Percentiles rank a stretch among this genome's conserved stretches.
phyloP scores from a whole-genome alignment of 2,888 invertebrate genomes.

The Ennomos quercinarius region DNA sequence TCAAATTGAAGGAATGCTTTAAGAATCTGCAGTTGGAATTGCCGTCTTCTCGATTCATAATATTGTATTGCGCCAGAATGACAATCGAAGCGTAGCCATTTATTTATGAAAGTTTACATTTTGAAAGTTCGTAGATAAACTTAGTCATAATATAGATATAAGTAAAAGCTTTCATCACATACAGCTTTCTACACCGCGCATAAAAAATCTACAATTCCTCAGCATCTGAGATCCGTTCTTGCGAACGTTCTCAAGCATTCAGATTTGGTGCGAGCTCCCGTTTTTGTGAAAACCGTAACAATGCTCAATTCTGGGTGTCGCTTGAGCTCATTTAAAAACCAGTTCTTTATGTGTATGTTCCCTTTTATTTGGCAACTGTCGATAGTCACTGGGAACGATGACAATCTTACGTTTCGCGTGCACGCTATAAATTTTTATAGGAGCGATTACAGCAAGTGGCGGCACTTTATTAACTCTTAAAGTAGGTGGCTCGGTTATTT shows the following conservation, averaged over 20 bases:
- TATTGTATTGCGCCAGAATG: too few species aligned
- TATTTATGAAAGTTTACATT: too few species aligned
- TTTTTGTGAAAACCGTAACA: conserved; percentile 35
- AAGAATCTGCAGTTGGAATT: too few species aligned
- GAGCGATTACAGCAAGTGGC: conserved; percentile 18
- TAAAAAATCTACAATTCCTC: conserved; percentile 1
- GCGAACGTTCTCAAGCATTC: conserved; percentile 15
- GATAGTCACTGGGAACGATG: conserved; percentile 31
- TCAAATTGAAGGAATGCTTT: neutral
- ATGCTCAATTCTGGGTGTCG: conserved; percentile 31
- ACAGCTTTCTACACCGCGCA: neutral
- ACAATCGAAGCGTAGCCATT: too few species aligned
- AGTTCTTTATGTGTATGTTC: conserved; percentile 25
- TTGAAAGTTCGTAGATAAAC: too few species aligned
- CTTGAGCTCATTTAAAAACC: conserved; percentile 31
- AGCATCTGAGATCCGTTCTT: neutral
- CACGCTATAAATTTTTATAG: conserved; percentile 23
- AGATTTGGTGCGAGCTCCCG: conserved; percentile 23
- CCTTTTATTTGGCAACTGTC: conserved; percentile 33
- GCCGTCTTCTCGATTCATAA: too few species aligned
- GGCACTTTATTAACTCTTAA: conserved; percentile 13
- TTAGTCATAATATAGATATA: too few species aligned
- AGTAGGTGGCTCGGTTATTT: conserved; percentile 17
- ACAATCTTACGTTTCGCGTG: conserved; percentile 28
- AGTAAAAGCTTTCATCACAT: too few species aligned